phyloP scores from a whole-genome alignment of 2,888 invertebrate species.

The Tenthredo distinguenda region DNA sequence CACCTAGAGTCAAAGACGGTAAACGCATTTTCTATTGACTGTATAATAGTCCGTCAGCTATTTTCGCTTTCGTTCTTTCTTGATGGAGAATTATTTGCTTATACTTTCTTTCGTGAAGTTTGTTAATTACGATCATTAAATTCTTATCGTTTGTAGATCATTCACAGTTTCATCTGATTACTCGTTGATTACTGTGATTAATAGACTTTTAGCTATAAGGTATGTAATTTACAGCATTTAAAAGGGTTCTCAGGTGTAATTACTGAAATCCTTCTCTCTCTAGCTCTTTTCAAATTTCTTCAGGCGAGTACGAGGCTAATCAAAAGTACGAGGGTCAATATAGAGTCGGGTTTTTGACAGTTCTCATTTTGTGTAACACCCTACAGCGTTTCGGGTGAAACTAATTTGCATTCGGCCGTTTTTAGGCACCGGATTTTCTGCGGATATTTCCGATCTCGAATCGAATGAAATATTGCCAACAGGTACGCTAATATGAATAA shows the following conservation, averaged over 20 bases:
- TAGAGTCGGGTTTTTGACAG: not conserved
- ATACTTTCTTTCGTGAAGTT: not conserved
- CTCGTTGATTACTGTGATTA: not conserved
- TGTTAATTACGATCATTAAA: not conserved
- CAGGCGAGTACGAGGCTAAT: not conserved
- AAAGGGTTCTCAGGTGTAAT: not conserved
- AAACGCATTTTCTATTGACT: not conserved
- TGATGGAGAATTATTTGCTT: not conserved
- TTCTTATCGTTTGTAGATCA: not conserved
- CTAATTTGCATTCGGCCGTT: constrained; percentile 7
- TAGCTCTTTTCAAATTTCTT: not conserved
- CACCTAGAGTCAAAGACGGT: not conserved
- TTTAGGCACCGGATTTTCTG: constrained; percentile 4
- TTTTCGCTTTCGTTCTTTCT: not conserved
- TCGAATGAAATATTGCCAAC: constrained; percentile 20
- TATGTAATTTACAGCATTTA: not conserved
- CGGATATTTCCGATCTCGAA: constrained; percentile 16
- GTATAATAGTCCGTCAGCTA: not conserved
- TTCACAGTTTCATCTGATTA: not conserved
- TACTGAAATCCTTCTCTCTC: not conserved
- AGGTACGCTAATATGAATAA: not conserved
- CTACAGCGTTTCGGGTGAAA: not conserved
- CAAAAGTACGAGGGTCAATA: not conserved
- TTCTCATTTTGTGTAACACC: constrained; percentile 23
- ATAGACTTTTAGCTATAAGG: not conserved